Percentiles rank a stretch among this genome's conserved stretches.
Conservation (phyloP, 2,888 invertebrate genomes). For the Lepidocyrtoides sp. region DNA sequence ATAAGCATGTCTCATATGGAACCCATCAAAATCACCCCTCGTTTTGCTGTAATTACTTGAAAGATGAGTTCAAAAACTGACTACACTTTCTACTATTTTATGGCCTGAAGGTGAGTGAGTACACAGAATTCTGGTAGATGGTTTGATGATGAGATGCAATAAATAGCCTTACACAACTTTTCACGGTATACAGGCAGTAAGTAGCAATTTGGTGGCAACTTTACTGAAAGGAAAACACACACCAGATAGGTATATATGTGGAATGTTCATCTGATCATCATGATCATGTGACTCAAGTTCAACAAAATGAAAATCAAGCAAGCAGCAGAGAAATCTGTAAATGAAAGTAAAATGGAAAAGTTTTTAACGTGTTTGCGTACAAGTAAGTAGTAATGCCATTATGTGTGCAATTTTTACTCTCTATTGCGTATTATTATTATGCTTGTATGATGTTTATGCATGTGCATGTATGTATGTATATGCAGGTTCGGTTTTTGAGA, state of each 20-base stretch:
- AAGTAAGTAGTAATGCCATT: conserved; percentile 2
- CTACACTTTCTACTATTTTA: conserved; percentile 10
- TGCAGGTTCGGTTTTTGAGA: conserved; percentile 13
- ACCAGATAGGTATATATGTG: too few species aligned
- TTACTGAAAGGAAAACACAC: neutral
- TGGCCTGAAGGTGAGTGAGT: conserved; percentile 58
- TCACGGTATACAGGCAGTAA: too few species aligned
- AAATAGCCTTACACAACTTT: conserved; percentile 58
- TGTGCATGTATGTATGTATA: neutral
- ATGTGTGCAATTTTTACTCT: conserved; percentile 42
- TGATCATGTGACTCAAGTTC: conserved; percentile 41
- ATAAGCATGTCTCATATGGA: conserved; percentile 75
- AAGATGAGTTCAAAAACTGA: conserved; percentile 12
- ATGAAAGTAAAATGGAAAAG: conserved; percentile 68
- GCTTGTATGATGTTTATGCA: neutral
- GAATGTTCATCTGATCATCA: too few species aligned
- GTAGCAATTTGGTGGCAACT: too few species aligned
- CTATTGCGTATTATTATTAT: neutral
- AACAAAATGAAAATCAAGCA: conserved; percentile 48
- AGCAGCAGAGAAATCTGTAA: conserved; percentile 64
- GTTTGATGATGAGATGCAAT: conserved; percentile 77
- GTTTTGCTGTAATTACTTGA: conserved; percentile 61
- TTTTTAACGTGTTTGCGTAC: conserved; percentile 26
- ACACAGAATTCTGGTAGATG: too few species aligned
- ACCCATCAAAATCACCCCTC: conserved; percentile 74